Conservation (phyloP, 2,113 vertebrate genomes). For the Solenodon paradoxus region DNA sequence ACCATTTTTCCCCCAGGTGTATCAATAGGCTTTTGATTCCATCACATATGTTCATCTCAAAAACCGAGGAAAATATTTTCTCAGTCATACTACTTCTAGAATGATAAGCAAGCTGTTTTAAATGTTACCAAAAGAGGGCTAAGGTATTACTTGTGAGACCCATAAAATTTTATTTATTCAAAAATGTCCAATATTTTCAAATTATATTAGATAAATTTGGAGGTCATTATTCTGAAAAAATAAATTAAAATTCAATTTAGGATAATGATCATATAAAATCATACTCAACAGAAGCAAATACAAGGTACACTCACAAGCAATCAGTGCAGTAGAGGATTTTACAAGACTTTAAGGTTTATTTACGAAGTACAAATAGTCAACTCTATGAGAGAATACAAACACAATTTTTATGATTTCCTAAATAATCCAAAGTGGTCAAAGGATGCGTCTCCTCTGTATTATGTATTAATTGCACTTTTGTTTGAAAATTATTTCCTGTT, state of each 20-base stretch:
- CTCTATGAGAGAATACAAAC: not conserved
- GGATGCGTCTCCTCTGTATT: not conserved
- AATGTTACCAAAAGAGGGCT: not conserved
- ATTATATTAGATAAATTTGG: not conserved
- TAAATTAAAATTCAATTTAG: slow-evolving; percentile 16
- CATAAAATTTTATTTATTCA: not conserved
- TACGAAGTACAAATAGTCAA: not conserved
- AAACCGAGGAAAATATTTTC: not conserved
- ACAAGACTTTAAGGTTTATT: not conserved
- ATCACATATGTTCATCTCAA: slow-evolving; percentile 2
- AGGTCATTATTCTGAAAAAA: not conserved
- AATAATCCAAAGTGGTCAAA: not conserved
- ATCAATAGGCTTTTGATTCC: not conserved
- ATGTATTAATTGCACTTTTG: slow-evolving; percentile 18
- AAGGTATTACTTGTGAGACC: not conserved
- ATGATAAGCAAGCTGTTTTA: slow-evolving; percentile 2
- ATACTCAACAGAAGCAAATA: not conserved
- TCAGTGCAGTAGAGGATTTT: not conserved
- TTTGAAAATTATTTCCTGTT: slow-evolving; percentile 24
- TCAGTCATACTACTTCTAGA: not conserved
- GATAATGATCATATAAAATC: not conserved
- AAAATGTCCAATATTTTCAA: slow-evolving; percentile 38
- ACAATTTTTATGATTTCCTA: slow-evolving; percentile 1
- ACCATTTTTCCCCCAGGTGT: not conserved
- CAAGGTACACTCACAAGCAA: not conserved